Conservation (phyloP, 2,888 invertebrate genomes). For the Serripes groenlandicus region DNA sequence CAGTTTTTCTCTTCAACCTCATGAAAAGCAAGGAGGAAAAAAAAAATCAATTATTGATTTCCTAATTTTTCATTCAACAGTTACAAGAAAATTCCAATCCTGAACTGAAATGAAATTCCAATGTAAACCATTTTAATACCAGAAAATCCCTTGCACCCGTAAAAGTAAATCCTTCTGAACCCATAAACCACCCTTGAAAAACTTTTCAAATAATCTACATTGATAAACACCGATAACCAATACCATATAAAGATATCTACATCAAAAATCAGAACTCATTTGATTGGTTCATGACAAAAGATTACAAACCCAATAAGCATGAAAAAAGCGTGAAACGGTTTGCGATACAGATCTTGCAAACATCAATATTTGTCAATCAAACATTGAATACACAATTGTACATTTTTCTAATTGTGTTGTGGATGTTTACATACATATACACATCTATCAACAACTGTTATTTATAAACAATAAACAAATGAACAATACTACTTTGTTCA, state of each 20-base stretch:
- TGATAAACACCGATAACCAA: conserved; percentile 2
- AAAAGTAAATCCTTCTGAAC: background rate
- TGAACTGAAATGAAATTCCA: no score
- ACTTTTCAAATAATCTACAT: background rate
- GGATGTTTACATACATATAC: background rate
- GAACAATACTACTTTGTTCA: no score
- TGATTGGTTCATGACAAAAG: conserved; percentile 2
- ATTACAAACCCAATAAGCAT: conserved; percentile 8
- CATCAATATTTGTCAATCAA: conserved; percentile 18
- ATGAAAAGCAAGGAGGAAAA: no score
- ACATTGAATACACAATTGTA: conserved; percentile 11
- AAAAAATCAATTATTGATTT: no score
- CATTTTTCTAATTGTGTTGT: conserved; percentile 3
- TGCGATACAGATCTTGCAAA: conserved; percentile 33
- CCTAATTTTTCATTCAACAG: no score
- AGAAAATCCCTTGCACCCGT: no score
- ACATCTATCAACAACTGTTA: conserved; percentile 15
- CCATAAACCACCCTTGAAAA: conserved; percentile 1
- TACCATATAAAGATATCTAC: conserved; percentile 10
- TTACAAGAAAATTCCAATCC: no score
- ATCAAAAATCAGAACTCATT: background rate
- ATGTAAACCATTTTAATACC: background rate
- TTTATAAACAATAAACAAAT: conserved; percentile 10
- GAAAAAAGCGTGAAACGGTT: conserved; percentile 48
- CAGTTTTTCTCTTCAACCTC: no score